Evolutionary conservation across 2,113 vertebrate genomes (phyloP).

Genomic region (Nibea coibor): DNA sequence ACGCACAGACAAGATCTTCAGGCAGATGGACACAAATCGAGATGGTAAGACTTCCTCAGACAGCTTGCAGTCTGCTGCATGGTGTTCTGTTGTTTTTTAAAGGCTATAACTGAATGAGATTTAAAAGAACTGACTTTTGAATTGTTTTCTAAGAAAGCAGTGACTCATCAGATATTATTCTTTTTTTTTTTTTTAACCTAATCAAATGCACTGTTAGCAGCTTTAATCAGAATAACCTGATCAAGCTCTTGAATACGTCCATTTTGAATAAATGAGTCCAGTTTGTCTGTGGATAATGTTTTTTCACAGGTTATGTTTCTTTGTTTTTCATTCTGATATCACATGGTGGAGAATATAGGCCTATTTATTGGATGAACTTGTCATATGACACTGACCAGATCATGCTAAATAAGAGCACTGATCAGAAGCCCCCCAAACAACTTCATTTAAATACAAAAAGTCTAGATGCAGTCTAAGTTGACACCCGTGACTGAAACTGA

Average conservation of each 20-base stretch:
- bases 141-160: background rate
- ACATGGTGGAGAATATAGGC: no score
- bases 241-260: background rate
- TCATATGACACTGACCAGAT: background rate
- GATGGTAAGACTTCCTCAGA: slow-evolving; percentile 86
- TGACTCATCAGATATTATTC: no score
- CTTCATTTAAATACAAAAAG: no score
- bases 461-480: background rate
- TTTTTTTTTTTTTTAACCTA: no score
- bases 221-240: background rate
- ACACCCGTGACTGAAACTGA: no score
- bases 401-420: background rate
- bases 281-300: background rate
- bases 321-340: no score
- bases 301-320: background rate
- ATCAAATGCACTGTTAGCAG: background rate
- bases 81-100: background rate
- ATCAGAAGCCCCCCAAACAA: no score
- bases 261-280: background rate
- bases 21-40: slow-evolving; percentile 98
- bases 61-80: background rate
- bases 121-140: background rate
- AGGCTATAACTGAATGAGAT: background rate
- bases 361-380: background rate
- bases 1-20: slow-evolving; percentile 98